Base-by-base conservation (phyloP, 2,888 invertebrate species). In the Alitta virens region DNA sequence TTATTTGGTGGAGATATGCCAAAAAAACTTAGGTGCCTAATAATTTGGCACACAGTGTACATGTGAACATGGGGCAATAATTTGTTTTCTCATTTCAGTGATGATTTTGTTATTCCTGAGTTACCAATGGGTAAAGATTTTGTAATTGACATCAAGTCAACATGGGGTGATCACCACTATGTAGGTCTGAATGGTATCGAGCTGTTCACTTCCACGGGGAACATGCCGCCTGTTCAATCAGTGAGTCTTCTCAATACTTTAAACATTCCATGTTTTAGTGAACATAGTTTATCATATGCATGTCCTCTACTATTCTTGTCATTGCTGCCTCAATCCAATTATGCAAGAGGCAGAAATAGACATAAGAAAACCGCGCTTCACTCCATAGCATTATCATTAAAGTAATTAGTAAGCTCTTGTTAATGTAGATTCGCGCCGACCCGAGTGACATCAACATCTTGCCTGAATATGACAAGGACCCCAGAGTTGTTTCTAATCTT, bases 91-190 rank as follows among this genome's bases (percentile, higher is more conserved):
- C n/a, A n/a, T 52, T 52, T 16, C 53, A 67, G 67, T 64, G 78
- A 78, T 21, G 71, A 69, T 25, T 91, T 91, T 78, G 84, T 89
- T 46, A 90, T 91, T 66, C 91, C 91, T 0, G 89, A 90, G 79
- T 82, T 91, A 69, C 91, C 91, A 0, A 82, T 82, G 66, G 91
- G 91, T n/a, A 83, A 85, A 72, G 80, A 86, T 60, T 75, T 91
- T 72, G 85, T 86, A 67, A 83, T 91, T 59, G 87, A 88, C 77
- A 89, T 91, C 68, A 64, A 67, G 42, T 71, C 77, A 82, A 86
- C 91, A 33, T 91, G 91, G 91, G 91, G 91, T 9, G 91, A 91
- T 77, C 87, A 87, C 70, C 87, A 90, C 80, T 88, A 89, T 71
- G 88, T 91, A 16, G 91, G 91, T 0, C 79, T 91, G 60, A 91